These are phyloP conservation scores for Dipus sagitta DNA, from an alignment of 2,797 vertebrate species.

Conservation along the genomic window DNA sequence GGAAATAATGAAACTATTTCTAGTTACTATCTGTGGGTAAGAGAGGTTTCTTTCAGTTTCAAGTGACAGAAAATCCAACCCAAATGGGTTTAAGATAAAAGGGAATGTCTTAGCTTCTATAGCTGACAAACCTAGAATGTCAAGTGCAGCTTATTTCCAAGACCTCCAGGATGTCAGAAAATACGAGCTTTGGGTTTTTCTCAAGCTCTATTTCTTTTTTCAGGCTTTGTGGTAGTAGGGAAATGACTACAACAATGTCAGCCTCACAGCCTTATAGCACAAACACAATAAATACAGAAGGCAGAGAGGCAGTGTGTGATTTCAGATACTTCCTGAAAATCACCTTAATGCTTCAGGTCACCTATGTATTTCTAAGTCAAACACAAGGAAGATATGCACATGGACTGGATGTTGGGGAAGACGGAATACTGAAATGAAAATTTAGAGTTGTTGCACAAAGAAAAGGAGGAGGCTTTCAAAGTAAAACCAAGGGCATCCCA, in stretches of 20 bases:
- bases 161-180: not conserved
- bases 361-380: not conserved
- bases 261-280: not conserved
- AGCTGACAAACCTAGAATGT: not conserved
- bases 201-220: not conserved
- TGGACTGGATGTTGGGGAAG: not conserved
- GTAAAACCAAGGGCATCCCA: fast-evolving
- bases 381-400: fast-evolving
- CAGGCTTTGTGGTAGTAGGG: not conserved
- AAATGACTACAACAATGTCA: not conserved
- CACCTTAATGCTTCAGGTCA: not conserved
- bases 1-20: slow-evolving; percentile 22
- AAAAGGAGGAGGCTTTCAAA: not conserved
- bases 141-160: not conserved
- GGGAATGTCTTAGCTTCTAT: not conserved
- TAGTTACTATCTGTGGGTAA: not conserved
- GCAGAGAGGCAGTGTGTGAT: not conserved
- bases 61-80: slow-evolving; percentile 38
- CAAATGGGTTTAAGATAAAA: not conserved
- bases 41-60: not conserved
- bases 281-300: fast-evolving
- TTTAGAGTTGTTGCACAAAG: not conserved
- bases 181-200: no score
- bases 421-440: not conserved
- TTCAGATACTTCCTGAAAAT: not conserved